Base-by-base conservation (phyloP, 2,888 invertebrate species). In the Drosophila affinis region DNA sequence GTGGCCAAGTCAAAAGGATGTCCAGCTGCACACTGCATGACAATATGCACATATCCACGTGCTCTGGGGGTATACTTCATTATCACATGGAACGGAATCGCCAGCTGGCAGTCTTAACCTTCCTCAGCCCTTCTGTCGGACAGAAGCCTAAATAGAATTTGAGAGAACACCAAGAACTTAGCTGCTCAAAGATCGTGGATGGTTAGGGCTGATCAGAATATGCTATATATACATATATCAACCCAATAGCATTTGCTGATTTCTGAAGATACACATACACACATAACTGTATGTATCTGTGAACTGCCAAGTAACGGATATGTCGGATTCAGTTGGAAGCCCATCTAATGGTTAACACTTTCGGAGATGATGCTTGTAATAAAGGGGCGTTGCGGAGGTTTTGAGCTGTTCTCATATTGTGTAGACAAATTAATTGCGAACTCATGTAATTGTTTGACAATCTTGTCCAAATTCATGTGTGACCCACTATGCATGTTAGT, bases 381-480 rank as follows among this genome's bases (percentile, higher is more conserved):
- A 48, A 6, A 39, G 39, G 39, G 39, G 14, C 39, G 39, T 6
- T 2, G 12, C 14, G 39, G 14, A 6, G 39, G 29, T 18, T 44
- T 49, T 14, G 17, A 27, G 32, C 32, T 34, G 6, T 71, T 74
- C 73, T 72, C 74, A 81, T 72, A 67, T 78, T 72, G 82, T 57
- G 63, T 34, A 62, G 80, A 76, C 78, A 86, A 88, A 82, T 77
- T 83, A 88, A 88, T 83, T 86, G 88, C 74, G 64, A 82, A 87
- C 80, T 86, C 86, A 75, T 83, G 83, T 83, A 77, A 86, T 88
- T 79, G 86, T 74, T 87, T 76, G 78, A 83, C 75, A 74, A 74
- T 71, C 76, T 75, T 83, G 71, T 70, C 59, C 63, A 51, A 62
- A 58, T 51, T 68, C 32, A 44, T 44, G 9, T 10, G 14, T 39